A percentile compares a stretch with the other conserved stretches of the same genome.
phyloP scores from a whole-genome alignment of 2,113 vertebrate species.

The Probosciger aterrimus region DNA sequence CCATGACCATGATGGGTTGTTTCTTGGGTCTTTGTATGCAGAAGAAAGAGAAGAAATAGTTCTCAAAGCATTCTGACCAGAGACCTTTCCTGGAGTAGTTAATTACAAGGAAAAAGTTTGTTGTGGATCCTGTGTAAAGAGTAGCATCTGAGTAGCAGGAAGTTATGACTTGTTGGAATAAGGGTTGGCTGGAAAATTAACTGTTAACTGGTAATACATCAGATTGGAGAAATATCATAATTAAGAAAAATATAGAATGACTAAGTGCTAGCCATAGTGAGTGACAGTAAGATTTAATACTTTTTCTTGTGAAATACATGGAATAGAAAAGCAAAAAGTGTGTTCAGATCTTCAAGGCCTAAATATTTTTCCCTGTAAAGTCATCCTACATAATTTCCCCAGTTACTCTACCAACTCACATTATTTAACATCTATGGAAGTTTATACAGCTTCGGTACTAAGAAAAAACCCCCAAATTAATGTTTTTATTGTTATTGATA shows the following conservation, averaged over 20 bases:
- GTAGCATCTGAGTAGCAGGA: neutral
- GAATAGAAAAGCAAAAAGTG: neutral
- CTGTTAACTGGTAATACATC: neutral
- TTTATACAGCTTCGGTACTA: neutral
- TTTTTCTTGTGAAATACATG: neutral
- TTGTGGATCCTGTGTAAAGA: neutral
- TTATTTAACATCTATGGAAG: neutral
- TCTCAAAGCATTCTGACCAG: neutral
- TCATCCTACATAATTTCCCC: neutral
- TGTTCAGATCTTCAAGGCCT: neutral
- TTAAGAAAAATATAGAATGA: constrained; percentile 1
- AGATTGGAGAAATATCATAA: neutral
- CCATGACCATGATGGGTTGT: neutral
- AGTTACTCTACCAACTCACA: neutral
- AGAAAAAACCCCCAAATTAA: neutral
- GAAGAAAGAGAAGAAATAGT: neutral
- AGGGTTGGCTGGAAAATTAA: neutral
- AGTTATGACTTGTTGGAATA: neutral
- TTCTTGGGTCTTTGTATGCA: neutral
- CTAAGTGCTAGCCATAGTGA: neutral
- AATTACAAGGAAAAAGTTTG: neutral
- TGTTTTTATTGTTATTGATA: neutral
- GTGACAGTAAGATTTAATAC: neutral
- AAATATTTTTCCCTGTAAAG: neutral
- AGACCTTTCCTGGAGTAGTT: neutral